phyloP scores from a whole-genome alignment of 2,888 invertebrate species.

The Sabatieria punctata region DNA sequence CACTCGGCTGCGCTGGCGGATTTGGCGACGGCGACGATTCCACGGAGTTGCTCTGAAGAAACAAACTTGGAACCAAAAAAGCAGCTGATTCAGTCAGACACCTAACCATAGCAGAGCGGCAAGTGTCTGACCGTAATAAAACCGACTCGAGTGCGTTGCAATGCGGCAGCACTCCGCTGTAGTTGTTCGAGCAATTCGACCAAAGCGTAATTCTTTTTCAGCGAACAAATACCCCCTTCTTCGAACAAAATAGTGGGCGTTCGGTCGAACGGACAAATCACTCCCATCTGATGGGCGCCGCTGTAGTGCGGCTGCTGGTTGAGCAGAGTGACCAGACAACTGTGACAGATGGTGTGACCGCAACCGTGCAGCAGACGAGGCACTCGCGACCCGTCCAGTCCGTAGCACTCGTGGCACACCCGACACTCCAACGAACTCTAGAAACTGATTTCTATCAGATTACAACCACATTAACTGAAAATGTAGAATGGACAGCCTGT shows the following conservation, averaged over 20 bases:
- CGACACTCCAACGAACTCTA: slow-evolving; percentile 42
- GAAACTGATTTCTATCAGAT: no score
- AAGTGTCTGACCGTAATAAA: no score
- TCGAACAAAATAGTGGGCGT: slow-evolving; percentile 40
- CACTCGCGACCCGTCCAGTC: slow-evolving; percentile 42
- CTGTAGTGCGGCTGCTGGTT: slow-evolving; percentile 16
- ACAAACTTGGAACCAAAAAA: no score
- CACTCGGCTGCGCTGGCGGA: no score
- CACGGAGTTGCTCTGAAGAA: no score
- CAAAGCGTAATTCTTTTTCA: slow-evolving; percentile 45
- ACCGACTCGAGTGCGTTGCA: no score
- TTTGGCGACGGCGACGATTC: no score
- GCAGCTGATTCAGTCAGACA: no score
- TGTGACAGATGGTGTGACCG: slow-evolving; percentile 44
- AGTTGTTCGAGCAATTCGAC: slow-evolving; percentile 42
- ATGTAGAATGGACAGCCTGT: no score
- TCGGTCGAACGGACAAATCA: slow-evolving; percentile 44
- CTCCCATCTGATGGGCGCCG: slow-evolving; percentile 10
- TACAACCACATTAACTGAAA: no score
- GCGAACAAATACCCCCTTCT: slow-evolving; percentile 37
- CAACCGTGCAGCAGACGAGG: slow-evolving; percentile 39
- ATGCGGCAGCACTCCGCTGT: slow-evolving; percentile 26
- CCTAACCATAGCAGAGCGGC: no score
- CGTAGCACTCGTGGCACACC: slow-evolving; percentile 43
- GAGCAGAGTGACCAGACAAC: slow-evolving; percentile 40